Conservation (phyloP, 2,888 invertebrate genomes). For the Ophion obscuratus region DNA sequence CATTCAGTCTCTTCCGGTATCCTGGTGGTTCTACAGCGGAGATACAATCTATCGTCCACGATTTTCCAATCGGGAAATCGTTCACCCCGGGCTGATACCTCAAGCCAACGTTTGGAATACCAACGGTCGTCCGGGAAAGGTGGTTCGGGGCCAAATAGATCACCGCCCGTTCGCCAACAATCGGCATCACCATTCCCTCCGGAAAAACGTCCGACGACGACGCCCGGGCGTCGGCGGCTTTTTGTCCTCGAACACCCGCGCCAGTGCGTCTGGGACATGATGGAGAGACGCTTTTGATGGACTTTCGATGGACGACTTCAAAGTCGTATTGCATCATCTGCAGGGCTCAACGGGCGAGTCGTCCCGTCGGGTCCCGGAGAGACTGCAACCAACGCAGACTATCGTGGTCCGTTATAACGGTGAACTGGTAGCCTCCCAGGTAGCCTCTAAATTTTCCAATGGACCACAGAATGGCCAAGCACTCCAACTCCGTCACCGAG, state of each 20-base stretch:
- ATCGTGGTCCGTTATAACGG: conserved; percentile 71
- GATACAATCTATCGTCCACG: neutral
- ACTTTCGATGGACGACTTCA: conserved; percentile 19
- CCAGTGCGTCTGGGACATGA: conserved; percentile 57
- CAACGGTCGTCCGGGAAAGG: conserved; percentile 48
- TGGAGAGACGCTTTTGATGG: conserved; percentile 29
- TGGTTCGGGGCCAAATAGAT: conserved; percentile 16
- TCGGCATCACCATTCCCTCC: neutral
- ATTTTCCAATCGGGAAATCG: conserved; percentile 52
- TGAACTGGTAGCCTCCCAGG: neutral
- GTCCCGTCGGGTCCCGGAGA: conserved; percentile 66
- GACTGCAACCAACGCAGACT: conserved; percentile 69
- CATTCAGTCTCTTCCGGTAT: conserved; percentile 37
- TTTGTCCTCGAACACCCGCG: conserved; percentile 57
- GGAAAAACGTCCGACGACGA: neutral
- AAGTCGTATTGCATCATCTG: conserved; percentile 55
- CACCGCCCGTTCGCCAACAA: neutral
- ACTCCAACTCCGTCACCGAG: conserved; percentile 68
- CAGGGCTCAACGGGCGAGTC: conserved; percentile 56
- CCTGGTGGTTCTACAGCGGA: neutral
- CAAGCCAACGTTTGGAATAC: conserved; percentile 51
- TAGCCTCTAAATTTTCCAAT: too few species aligned
- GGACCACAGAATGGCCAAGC: conserved; percentile 70
- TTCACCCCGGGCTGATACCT: conserved; percentile 39
- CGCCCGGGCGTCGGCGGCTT: neutral